Evolutionary conservation across 2,888 invertebrate species (phyloP).

Genomic region (Panzeria rudis): DNA sequence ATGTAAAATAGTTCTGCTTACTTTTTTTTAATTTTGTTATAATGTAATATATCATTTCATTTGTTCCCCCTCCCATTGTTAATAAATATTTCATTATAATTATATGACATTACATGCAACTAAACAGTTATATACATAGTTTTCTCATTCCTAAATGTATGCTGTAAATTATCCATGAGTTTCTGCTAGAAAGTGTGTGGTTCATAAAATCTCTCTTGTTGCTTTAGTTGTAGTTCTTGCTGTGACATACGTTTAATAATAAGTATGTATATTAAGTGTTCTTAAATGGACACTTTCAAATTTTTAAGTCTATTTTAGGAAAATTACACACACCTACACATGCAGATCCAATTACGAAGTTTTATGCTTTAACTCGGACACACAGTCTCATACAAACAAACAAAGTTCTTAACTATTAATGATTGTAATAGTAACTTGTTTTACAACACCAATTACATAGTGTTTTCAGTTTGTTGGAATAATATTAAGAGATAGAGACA

Average conservation of each 20-base stretch:
- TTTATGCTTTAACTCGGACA: neutral
- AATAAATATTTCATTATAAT: slow-evolving; percentile 41
- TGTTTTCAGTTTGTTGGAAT: slow-evolving; percentile 8
- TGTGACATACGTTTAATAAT: neutral
- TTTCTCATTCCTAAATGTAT: slow-evolving; percentile 22
- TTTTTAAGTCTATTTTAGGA: slow-evolving; percentile 31
- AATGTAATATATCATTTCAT: slow-evolving; percentile 26
- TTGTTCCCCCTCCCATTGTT: neutral
- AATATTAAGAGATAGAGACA: neutral
- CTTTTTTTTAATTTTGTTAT: slow-evolving; percentile 13
- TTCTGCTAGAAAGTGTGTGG: neutral
- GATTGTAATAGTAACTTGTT: slow-evolving; percentile 80
- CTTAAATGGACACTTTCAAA: slow-evolving; percentile 19
- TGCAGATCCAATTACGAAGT: slow-evolving; percentile 21
- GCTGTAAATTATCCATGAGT: slow-evolving; percentile 4
- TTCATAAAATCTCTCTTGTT: neutral
- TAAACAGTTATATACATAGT: neutral
- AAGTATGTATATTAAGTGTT: neutral
- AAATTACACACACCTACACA: slow-evolving; percentile 9
- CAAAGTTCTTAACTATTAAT: slow-evolving; percentile 76
- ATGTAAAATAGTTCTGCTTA: neutral
- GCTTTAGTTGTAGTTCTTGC: neutral
- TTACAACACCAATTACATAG: slow-evolving; percentile 64
- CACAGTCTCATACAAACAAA: neutral
- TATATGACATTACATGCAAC: slow-evolving; percentile 46